Conservation (phyloP, 2,113 vertebrate species). For the Smithornis capensis region DNA sequence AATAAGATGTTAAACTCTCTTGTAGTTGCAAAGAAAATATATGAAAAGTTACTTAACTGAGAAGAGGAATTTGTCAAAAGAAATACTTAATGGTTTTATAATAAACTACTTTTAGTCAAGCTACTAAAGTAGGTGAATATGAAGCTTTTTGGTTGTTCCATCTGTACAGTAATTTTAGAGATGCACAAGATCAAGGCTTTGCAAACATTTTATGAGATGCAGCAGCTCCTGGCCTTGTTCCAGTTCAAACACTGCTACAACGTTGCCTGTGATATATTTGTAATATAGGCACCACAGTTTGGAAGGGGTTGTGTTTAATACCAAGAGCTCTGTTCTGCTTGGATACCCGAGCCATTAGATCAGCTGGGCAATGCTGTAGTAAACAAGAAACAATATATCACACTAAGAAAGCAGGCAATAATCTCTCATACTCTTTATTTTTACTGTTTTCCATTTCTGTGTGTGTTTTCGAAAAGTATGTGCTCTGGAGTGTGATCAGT, state of each 20-base stretch:
- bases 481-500: background rate
- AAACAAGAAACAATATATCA: background rate
- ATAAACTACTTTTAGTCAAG: background rate
- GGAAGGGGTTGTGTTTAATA: background rate
- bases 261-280: background rate
- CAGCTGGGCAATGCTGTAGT: background rate
- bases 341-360: background rate
- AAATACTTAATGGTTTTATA: background rate
- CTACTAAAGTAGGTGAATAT: background rate
- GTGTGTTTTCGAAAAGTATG: background rate
- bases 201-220: background rate
- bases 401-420: background rate
- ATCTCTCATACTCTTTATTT: background rate
- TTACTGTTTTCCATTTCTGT: background rate
- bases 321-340: background rate
- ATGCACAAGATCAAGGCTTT: background rate
- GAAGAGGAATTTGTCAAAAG: background rate
- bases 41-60: background rate
- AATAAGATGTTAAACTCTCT: background rate
- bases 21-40: background rate
- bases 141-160: background rate
- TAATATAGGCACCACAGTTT: fast-evolving
- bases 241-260: background rate
- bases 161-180: background rate
- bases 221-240: background rate